A percentile compares a stretch with the other conserved stretches of the same genome.
Conservation (phyloP, 2,888 invertebrate species). For the Phortica magna region DNA sequence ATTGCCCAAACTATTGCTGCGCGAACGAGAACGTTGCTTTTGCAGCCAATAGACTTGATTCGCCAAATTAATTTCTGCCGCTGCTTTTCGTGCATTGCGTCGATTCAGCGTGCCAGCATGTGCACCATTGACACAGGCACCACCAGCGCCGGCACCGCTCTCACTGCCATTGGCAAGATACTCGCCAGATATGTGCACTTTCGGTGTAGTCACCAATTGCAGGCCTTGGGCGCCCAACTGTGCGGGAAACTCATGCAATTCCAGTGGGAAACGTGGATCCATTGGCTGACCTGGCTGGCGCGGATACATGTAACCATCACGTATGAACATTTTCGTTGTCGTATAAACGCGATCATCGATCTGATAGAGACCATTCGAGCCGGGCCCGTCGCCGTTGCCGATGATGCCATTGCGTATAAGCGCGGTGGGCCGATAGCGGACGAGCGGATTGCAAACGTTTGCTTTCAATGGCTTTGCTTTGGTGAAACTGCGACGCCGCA, state of each 20-base stretch:
- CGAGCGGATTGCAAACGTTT: slow-evolving; percentile 62
- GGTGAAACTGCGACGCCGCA: slow-evolving; percentile 73
- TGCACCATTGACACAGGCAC: slow-evolving; percentile 38
- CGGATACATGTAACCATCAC: slow-evolving; percentile 76
- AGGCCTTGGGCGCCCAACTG: slow-evolving; percentile 73
- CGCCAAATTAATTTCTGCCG: slow-evolving; percentile 71
- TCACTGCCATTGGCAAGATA: slow-evolving; percentile 65
- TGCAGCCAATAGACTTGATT: slow-evolving; percentile 76
- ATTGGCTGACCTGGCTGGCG: slow-evolving; percentile 74
- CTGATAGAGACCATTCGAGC: slow-evolving; percentile 72
- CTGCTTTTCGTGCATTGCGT: slow-evolving; percentile 68
- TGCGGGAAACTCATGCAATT: slow-evolving; percentile 74
- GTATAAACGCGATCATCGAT: slow-evolving; percentile 76
- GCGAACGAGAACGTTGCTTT: slow-evolving; percentile 67
- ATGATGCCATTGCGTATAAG: slow-evolving; percentile 74
- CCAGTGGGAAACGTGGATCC: slow-evolving; percentile 76
- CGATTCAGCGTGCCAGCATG: slow-evolving; percentile 50
- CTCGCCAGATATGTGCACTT: slow-evolving; percentile 76
- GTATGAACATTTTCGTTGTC: slow-evolving; percentile 75
- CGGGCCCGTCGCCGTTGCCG: slow-evolving; percentile 71
- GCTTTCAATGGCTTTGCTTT: slow-evolving; percentile 71
- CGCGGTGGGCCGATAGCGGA: slow-evolving; percentile 69
- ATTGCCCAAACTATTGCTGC: slow-evolving; percentile 74
- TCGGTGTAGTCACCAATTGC: slow-evolving; percentile 71
- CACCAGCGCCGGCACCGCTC: slow-evolving; percentile 36